phyloP scores from a whole-genome alignment of 2,888 invertebrate genomes.

The Cephonodes hylas region DNA sequence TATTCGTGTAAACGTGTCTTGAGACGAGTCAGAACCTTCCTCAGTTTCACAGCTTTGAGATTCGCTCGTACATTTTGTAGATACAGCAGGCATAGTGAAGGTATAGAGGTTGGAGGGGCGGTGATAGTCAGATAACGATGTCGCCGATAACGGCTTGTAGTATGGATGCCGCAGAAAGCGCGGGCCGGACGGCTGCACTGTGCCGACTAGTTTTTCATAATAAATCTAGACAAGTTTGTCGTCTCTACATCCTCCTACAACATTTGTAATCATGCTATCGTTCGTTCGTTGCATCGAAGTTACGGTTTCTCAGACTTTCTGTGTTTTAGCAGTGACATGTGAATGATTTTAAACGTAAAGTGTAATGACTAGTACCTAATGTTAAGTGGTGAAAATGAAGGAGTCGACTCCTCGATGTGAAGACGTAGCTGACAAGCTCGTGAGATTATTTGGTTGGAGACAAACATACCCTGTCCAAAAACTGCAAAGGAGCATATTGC shows the following conservation, averaged over 20 bases:
- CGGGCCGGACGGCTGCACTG: slow-evolving; percentile 29
- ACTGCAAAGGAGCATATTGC: slow-evolving; percentile 83
- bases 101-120: slow-evolving; percentile 51
- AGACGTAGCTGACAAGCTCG: slow-evolving; percentile 88
- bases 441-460: slow-evolving; percentile 89
- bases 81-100: slow-evolving; percentile 43
- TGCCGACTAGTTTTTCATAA: slow-evolving; percentile 8
- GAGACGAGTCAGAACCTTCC: neutral
- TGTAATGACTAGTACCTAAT: neutral
- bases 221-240: neutral
- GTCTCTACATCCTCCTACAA: neutral
- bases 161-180: slow-evolving; percentile 46
- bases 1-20: neutral
- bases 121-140: slow-evolving; percentile 68
- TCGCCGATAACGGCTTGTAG: slow-evolving; percentile 57
- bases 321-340: neutral
- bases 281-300: too few relatives aligned
- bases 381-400: slow-evolving; percentile 68
- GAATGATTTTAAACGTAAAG: neutral
- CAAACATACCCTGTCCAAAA: slow-evolving; percentile 91
- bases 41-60: slow-evolving; percentile 18
- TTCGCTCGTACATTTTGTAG: slow-evolving; percentile 33
- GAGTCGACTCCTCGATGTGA: slow-evolving; percentile 85
- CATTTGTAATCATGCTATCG: neutral
- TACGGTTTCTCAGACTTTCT: too few relatives aligned